Conservation (phyloP, 2,888 invertebrate species). For the Carpatolechia fugitivella region DNA sequence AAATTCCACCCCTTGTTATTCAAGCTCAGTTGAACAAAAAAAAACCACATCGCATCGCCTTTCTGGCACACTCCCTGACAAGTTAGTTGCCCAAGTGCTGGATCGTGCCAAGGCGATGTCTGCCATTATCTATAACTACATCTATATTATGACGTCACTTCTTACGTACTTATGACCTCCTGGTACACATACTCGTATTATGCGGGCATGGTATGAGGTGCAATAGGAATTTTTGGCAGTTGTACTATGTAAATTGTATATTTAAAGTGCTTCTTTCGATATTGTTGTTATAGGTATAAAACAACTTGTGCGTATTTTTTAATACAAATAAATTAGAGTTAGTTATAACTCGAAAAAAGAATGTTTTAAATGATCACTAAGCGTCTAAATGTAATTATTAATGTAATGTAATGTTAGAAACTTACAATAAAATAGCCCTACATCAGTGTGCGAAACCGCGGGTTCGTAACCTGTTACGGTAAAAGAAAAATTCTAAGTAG, state of each 20-base stretch:
- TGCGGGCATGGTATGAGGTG: background rate
- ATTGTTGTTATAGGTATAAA: no score
- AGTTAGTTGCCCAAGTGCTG: conserved; percentile 10
- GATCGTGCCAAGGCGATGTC: conserved; percentile 12
- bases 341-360: no score
- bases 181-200: background rate
- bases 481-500: no score
- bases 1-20: conserved; percentile 1
- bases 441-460: no score
- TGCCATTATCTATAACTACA: conserved; percentile 12
- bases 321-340: no score
- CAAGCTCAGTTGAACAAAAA: conserved; percentile 16
- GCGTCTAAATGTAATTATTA: no score
- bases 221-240: background rate
- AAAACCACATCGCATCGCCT: background rate
- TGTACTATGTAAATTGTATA: background rate
- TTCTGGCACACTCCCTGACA: conserved; percentile 12
- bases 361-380: no score
- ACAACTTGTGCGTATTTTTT: no score
- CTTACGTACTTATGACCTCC: background rate
- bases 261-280: background rate
- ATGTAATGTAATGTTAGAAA: no score
- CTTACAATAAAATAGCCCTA: no score
- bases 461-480: no score
- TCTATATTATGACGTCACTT: conserved; percentile 10